Evolutionary conservation across 2,113 vertebrate genomes (phyloP).

Genomic region (Aix galericulata): DNA sequence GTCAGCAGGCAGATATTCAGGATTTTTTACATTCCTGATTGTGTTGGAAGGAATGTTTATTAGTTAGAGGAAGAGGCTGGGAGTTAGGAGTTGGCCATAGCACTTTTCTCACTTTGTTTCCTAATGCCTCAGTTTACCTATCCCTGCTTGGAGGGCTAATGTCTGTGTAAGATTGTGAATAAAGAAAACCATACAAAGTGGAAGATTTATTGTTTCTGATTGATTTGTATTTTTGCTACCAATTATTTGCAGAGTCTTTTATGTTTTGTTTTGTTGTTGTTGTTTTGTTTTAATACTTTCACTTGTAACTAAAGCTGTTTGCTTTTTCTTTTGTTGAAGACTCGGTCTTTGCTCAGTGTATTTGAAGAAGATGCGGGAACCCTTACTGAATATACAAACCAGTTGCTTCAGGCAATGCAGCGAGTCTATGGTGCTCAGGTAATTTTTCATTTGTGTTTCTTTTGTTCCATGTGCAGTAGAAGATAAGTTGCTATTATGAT

Average conservation of each 20-base stretch:
- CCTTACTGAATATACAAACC: slow-evolving; percentile 96
- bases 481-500: neutral
- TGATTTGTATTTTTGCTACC: neutral
- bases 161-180: neutral
- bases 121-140: neutral
- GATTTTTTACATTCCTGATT: slow-evolving; percentile 39
- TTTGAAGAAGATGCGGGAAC: slow-evolving; percentile 98
- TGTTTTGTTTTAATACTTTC: neutral
- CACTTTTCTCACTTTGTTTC: neutral
- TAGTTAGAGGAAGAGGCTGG: neutral
- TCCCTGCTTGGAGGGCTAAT: neutral
- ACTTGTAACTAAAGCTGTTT: neutral
- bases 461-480: neutral
- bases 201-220: neutral
- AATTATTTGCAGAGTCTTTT: neutral
- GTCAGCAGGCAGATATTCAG: slow-evolving; percentile 34
- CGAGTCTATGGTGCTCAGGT: slow-evolving; percentile 97
- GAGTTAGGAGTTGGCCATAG: neutral
- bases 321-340: slow-evolving; percentile 75
- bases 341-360: slow-evolving; percentile 94
- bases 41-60: neutral
- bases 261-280: neutral
- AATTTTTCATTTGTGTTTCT: slow-evolving; percentile 35
- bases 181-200: neutral
- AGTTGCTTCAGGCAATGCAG: slow-evolving; percentile 96